Conservation (phyloP, 1,140 invertebrate genomes). For the Dryas iulia region DNA sequence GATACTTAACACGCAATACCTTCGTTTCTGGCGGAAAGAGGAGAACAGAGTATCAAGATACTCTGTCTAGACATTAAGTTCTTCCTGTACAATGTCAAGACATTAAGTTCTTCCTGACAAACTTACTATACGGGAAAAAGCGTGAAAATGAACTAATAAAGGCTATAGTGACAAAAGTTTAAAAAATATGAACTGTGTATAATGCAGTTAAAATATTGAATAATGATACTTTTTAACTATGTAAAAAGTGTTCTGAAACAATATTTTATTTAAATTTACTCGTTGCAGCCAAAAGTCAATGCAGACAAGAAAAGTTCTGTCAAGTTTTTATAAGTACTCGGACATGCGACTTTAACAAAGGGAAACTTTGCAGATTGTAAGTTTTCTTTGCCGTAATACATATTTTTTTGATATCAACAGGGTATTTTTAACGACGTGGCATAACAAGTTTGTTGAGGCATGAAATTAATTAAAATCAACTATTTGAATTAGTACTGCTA, state of each 20-base stretch:
- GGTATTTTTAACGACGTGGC: neutral
- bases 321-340: constrained; percentile 32
- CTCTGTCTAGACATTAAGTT: too few relatives aligned
- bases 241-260: neutral
- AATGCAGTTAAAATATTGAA: neutral
- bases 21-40: too few relatives aligned
- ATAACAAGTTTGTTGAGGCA: neutral
- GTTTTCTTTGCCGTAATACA: neutral
- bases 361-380: constrained; percentile 15
- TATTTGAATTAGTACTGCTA: neutral
- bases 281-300: neutral
- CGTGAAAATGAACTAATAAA: too few relatives aligned
- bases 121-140: too few relatives aligned
- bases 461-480: neutral
- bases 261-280: neutral
- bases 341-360: constrained; percentile 20
- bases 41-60: too few relatives aligned
- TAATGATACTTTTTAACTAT: neutral
- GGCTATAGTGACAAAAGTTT: too few relatives aligned
- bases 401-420: neutral
- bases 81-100: too few relatives aligned
- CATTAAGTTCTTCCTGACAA: too few relatives aligned
- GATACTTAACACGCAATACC: too few relatives aligned
- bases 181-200: neutral
- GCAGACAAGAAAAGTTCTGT: constrained; percentile 21